phyloP scores from a whole-genome alignment of 2,113 vertebrate genomes.

The Polyodon spathula region DNA sequence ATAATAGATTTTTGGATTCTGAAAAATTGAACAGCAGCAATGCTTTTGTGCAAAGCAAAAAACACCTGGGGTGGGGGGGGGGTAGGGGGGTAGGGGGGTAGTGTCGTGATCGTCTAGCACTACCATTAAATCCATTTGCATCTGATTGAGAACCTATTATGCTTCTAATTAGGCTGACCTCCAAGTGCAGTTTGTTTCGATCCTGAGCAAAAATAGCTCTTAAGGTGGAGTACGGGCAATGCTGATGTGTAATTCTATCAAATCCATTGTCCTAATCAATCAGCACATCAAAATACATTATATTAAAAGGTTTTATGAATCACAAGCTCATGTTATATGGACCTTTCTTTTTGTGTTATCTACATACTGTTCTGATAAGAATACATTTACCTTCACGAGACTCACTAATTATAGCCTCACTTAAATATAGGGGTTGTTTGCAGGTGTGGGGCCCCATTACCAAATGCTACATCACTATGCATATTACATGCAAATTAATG shows the following conservation, averaged over 20 bases:
- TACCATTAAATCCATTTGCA: conserved; percentile 64
- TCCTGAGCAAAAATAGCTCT: conserved; percentile 25
- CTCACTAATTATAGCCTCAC: too few species aligned
- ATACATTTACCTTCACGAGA: too few species aligned
- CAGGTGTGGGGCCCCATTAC: too few species aligned
- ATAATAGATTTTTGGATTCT: too few species aligned
- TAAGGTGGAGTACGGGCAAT: conserved; percentile 16
- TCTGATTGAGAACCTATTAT: conserved; percentile 63
- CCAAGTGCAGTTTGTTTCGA: conserved; percentile 46
- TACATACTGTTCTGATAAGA: too few species aligned
- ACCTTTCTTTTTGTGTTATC: too few species aligned
- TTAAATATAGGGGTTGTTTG: too few species aligned
- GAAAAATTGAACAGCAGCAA: conserved; percentile 16
- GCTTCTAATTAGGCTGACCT: conserved; percentile 67
- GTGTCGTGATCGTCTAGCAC: conserved; percentile 37
- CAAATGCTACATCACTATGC: too few species aligned
- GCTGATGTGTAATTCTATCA: conserved; percentile 34
- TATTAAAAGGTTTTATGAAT: conserved; percentile 1
- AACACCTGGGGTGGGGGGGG: conserved; percentile 17
- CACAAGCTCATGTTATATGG: not conserved
- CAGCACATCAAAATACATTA: conserved; percentile 29
- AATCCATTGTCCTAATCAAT: conserved; percentile 27
- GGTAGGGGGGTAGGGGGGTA: conserved; percentile 26
- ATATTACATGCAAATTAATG: too few species aligned
- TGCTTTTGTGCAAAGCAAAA: not conserved